phyloP scores from a whole-genome alignment of 2,797 vertebrate species.

The Glossophaga mutica region DNA sequence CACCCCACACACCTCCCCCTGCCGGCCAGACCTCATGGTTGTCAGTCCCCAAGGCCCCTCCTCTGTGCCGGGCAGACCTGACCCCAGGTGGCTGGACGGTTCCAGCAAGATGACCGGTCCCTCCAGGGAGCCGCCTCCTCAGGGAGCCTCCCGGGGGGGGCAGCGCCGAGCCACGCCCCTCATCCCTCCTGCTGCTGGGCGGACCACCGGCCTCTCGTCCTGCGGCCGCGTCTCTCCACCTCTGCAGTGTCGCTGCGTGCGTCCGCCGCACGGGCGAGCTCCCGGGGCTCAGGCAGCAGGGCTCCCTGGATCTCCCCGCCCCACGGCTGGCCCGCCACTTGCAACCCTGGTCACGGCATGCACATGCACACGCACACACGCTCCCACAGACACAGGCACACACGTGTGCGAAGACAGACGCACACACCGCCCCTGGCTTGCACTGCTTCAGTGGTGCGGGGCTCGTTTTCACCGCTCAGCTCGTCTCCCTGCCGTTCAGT shows the following conservation, averaged over 20 bases:
- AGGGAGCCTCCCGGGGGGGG: neutral
- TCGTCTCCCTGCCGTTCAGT: too few species aligned
- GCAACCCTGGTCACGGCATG: neutral
- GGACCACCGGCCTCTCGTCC: neutral
- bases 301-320: neutral
- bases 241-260: neutral
- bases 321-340: neutral
- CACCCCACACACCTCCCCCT: neutral
- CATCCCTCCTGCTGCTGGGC: neutral
- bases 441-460: too few species aligned
- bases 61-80: neutral
- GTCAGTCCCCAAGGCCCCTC: neutral
- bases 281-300: fast-evolving
- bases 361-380: neutral
- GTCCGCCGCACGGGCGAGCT: fast-evolving
- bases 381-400: neutral
- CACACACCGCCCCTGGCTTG: fast-evolving
- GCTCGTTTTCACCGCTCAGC: neutral
- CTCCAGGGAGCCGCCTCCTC: neutral
- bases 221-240: neutral
- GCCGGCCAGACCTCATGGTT: fast-evolving
- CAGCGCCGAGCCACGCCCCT: neutral
- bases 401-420: neutral
- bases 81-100: too few species aligned
- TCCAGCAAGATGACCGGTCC: neutral